Percentiles rank a stretch among this genome's conserved stretches.
Evolutionary conservation across 2,888 invertebrate genomes (phyloP).

Genomic region (Parnassius smintheus): DNA sequence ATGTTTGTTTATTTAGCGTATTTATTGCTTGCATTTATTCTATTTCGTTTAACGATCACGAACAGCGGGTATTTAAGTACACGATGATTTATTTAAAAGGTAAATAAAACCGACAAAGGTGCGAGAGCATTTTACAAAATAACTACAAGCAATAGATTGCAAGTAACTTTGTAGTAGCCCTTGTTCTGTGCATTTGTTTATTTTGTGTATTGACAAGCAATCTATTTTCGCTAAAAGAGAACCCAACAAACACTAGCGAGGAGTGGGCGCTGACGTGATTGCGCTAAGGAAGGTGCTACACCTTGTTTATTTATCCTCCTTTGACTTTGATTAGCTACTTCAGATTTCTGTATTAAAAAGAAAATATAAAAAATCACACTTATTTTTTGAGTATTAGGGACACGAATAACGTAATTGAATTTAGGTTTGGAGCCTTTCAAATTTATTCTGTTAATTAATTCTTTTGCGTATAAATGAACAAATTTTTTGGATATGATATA

Average conservation of each 20-base stretch:
- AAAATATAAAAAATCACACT: conserved; percentile 21
- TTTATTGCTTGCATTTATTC: no score
- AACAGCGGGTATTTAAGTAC: neutral
- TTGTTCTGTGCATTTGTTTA: conserved; percentile 60
- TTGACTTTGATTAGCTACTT: conserved; percentile 63
- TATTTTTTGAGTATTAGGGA: neutral
- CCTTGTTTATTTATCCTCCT: conserved; percentile 56
- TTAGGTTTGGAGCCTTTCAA: no score
- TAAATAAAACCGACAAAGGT: conserved; percentile 14
- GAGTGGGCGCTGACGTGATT: conserved; percentile 58
- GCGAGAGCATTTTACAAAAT: conserved; percentile 4
- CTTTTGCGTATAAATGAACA: no score
- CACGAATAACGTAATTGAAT: no score
- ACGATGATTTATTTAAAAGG: conserved; percentile 6
- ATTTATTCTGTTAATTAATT: no score
- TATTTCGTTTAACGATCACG: neutral
- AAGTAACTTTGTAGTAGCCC: conserved; percentile 45
- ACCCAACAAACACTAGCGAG: conserved; percentile 55
- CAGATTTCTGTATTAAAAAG: conserved; percentile 24
- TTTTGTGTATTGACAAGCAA: conserved; percentile 70
- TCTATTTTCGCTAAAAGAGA: conserved; percentile 65
- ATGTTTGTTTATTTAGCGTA: no score
- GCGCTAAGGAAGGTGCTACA: conserved; percentile 57
- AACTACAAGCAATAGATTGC: conserved; percentile 43
- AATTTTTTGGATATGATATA: no score